Evolutionary conservation across 53 echinoderm and acorn worm species (phyloP), one percentile per base, ranked within the genome.

Genomic region (Zoroaster sp.): DNA sequence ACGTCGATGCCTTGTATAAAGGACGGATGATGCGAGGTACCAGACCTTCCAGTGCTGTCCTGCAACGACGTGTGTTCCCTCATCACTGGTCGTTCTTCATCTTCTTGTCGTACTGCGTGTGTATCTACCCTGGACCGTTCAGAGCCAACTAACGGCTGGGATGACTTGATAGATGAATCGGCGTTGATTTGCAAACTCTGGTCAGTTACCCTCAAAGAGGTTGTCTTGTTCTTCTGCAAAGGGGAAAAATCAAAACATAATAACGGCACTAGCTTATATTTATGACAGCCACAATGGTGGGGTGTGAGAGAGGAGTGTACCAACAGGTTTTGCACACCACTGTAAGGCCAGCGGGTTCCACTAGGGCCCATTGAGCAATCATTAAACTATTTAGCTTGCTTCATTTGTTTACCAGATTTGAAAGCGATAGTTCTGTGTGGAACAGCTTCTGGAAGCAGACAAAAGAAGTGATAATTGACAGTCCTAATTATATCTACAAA

Each of bases 221-320:
- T 45, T 41, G 79, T 35, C 79, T 82, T 82, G 68, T 35, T 82
- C 66, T 82, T 82, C 82, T 82, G 67, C 30, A 66, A 15, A 39
- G 28, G 15, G 30, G 30, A 80, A 67, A 3, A 82, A 55, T 59
- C 5, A 79, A 55, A 3, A 18, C 11, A 4, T 53, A 6, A 32
- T 54, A 39, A 20, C 54, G 21, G 23, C 28, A 9, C 21, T 59
- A 28, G 1, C n/a, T n/a, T n/a, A n/a, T n/a, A n/a, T n/a, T n/a
- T n/a, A n/a, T n/a, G n/a, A n/a, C n/a, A n/a, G n/a, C n/a, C n/a
- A 59, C 25, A 59, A 59, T 59, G 28, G 59, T 59, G 28, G n/a
- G 7, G 20, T 53, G 53, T 20, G 15, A 53, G 3, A 34, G 10
- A 70, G 15, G 20, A 36, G 9, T 8, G 35, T 37, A 72, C 0